Percentiles rank a stretch among this genome's conserved stretches.
phyloP scores from a whole-genome alignment of 2,888 invertebrate genomes.

The Netelia virgata region DNA sequence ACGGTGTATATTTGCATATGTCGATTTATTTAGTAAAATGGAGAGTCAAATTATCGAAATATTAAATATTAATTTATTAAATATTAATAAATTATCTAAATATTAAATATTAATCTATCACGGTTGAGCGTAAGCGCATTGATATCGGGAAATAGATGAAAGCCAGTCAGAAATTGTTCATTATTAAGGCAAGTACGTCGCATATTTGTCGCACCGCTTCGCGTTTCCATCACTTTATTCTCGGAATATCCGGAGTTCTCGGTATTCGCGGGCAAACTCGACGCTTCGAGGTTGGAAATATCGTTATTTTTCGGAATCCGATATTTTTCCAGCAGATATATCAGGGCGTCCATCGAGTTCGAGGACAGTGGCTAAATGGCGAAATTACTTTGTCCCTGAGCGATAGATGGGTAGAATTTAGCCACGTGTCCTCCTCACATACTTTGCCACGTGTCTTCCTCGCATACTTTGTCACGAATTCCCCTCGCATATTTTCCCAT shows the following conservation, averaged over 20 bases:
- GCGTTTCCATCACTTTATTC: slow-evolving; percentile 32
- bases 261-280: background rate
- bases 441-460: background rate
- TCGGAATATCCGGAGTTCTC: background rate
- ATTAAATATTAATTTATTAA: too few species aligned
- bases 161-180: background rate
- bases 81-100: too few species aligned
- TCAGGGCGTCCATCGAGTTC: slow-evolving; percentile 72
- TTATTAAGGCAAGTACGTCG: slow-evolving; percentile 72
- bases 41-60: too few species aligned
- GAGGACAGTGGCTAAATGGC: slow-evolving; percentile 67
- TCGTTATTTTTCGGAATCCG: slow-evolving; percentile 44
- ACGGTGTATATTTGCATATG: too few species aligned
- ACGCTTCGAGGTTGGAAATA: background rate
- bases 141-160: slow-evolving; percentile 15
- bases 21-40: background rate
- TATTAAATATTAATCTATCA: slow-evolving; percentile 29
- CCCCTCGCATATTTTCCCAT: too few species aligned
- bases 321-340: slow-evolving; percentile 69
- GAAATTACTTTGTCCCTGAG: slow-evolving; percentile 68
- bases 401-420: background rate
- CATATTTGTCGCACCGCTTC: slow-evolving; percentile 73
- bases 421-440: too few species aligned
- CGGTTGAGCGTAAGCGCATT: background rate
- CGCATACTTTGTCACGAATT: background rate